Percentiles rank a stretch among this genome's conserved stretches.
Conservation (phyloP, 2,888 invertebrate genomes). For the Gisinianus flammeolus region DNA sequence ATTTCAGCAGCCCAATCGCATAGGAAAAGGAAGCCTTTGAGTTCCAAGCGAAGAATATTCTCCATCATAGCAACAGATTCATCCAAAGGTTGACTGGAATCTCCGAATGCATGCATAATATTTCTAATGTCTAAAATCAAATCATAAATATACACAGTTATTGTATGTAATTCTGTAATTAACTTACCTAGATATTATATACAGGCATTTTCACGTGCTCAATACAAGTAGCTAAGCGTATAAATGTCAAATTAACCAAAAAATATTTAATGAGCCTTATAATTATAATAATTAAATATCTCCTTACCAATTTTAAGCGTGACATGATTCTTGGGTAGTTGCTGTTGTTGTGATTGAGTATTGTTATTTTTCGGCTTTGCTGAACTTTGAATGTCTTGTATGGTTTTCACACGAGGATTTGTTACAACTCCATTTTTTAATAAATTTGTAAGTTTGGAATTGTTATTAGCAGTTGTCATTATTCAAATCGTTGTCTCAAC, state of each 20-base stretch:
- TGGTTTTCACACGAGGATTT: not conserved
- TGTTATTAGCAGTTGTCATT: constrained; percentile 11
- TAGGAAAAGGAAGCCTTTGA: constrained; percentile 77
- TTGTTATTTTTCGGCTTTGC: not conserved
- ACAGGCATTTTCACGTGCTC: no score
- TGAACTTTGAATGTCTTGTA: not conserved
- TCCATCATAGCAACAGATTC: constrained; percentile 85
- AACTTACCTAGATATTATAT: no score
- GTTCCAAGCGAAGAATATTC: constrained; percentile 80
- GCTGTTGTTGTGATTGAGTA: not conserved
- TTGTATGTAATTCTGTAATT: no score
- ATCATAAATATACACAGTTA: no score
- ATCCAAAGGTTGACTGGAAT: constrained; percentile 78
- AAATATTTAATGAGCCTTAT: no score
- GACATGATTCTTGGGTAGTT: not conserved
- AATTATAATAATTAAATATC: no score
- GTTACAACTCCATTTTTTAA: constrained; percentile 2
- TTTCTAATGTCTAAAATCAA: constrained; percentile 76
- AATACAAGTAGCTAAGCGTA: no score
- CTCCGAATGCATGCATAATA: constrained; percentile 95
- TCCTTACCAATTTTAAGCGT: constrained; percentile 13
- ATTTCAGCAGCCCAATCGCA: constrained; percentile 72
- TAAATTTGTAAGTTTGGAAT: constrained; percentile 5
- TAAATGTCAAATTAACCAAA: no score
- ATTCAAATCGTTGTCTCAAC: no score